Evolutionary conservation across 2,797 vertebrate genomes (phyloP), one percentile per base, ranked within the genome.

Genomic region (Trematomus bernacchii): DNA sequence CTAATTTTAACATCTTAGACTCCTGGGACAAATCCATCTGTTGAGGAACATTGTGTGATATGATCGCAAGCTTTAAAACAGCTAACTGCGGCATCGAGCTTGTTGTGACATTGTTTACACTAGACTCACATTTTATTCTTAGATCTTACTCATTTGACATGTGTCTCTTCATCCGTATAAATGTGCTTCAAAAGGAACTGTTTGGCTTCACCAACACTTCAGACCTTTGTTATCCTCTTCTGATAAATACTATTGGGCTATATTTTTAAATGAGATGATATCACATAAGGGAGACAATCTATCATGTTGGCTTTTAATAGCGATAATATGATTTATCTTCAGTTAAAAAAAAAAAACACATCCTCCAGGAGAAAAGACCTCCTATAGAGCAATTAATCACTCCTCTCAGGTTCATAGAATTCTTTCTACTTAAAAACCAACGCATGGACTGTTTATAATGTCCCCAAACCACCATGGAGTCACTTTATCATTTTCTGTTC

Each of bases 251-350:
- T 47, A 82, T 18, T 59, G 54, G 58, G 66, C 67, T 78, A 72
- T 90, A 83, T 89, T 92, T 90, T 89, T 74, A 82, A 93, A 91
- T 90, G 70, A 86, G 93, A 95, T 92, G 57, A 82, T 91, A 94
- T 93, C 93, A 87, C 81, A 74, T 54, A 88, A 37, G 79, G 73
- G 16, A 65, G 78, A 85, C 89, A 76, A 94, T 95, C 89, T 89
- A 94, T 96, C 94, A 95, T 89, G 89, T 91, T 89, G 90, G 85
- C 91, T 94, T 94, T 94, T 93, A 94, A 94, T 94, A 92, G 91
- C 71, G 91, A 94, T 95, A 94, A 94, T 90, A 87, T 94, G 95
- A 95, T 94, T 94, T 95, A 96, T 95, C 89, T 73, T 89, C 58
- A n/a, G 71, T 69, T 5, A 27, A 27, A 77, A 80, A 80, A 89